Evolutionary conservation across 2,888 invertebrate genomes (phyloP), one percentile per base, ranked within the genome.

Genomic region (Hipparchia semele): DNA sequence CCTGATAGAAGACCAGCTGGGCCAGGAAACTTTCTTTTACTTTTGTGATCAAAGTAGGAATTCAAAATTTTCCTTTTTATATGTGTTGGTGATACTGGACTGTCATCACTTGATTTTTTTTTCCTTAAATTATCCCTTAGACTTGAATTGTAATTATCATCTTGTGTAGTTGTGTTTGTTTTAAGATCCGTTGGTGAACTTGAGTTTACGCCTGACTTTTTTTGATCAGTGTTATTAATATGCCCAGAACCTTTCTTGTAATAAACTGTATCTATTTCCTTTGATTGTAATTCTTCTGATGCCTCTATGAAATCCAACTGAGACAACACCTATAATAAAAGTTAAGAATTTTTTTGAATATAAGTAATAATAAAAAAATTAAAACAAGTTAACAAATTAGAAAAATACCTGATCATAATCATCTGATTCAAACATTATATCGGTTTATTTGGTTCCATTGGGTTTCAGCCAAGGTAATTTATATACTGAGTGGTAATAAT

Each of bases 11-110:
- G 79, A 0, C 94, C 94, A 62, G 94, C 94, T 33, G 94, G 94
- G 0, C 94, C 94, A 13, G 94, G 94, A 75, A 94, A 94, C 75
- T 93, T 94, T 77, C 94, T 86, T 80, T 94, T 92, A 65, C 80
- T 89, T 78, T 87, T 88, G 61, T 88, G 87, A 81, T 92, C 86
- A 79, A 94, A 94, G 78, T 88, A 87, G 51, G 89, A 87, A 79
- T 88, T 84, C 39, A 94, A 89, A 7, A 92, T 87, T 84, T 90
- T 92, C 76, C 92, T 82, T 79, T 92, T 94, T 53, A 81, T 83
- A 70, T 90, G 87, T 76, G 90, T 90, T 9, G 87, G 86, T 59
- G 88, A 87, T 1, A 79, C 10, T 45, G 69, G 66, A 13, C 65
- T 65, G 58, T 72, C 62, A 39, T 58, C 53, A 45, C 6, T 53